A percentile compares a stretch with the other conserved stretches of the same genome.
Evolutionary conservation across 2,888 invertebrate species (phyloP).

Genomic region (Portevinia maculata): DNA sequence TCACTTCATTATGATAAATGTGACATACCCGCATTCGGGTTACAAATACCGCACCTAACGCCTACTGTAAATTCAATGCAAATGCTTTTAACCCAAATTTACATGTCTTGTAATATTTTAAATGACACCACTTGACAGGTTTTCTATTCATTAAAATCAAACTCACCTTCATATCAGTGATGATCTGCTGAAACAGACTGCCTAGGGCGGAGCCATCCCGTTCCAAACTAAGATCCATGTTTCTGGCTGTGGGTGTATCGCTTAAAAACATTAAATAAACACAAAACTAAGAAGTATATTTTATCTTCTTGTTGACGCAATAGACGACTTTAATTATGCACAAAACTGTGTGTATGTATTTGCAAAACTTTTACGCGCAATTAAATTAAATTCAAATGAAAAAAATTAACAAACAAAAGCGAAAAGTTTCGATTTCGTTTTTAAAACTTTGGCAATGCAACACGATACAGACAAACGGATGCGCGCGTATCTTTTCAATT

Average conservation of each 20-base stretch:
- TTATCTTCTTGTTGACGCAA: constrained; percentile 20
- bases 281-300: constrained; percentile 18
- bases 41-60: constrained; percentile 3
- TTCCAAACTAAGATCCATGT: constrained; percentile 83
- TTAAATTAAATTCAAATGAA: constrained; percentile 19
- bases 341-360: not conserved
- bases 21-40: constrained; percentile 10
- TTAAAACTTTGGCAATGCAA: constrained; percentile 22
- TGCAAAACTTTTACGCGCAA: constrained; percentile 1
- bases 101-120: constrained; percentile 21
- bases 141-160: constrained; percentile 13
- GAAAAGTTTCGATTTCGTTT: constrained; percentile 22
- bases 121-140: constrained; percentile 21
- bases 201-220: constrained; percentile 95
- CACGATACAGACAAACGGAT: constrained; percentile 16
- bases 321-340: constrained; percentile 6
- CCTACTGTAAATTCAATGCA: constrained; percentile 54
- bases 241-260: constrained; percentile 4
- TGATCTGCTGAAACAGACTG: constrained; percentile 96
- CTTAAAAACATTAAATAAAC: constrained; percentile 1
- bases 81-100: constrained; percentile 46
- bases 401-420: constrained; percentile 1
- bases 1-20: constrained; percentile 48
- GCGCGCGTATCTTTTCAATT: constrained; percentile 11
- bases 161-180: constrained; percentile 98